phyloP scores from a whole-genome alignment of 2,797 vertebrate genomes.

The Danio albolineatus region DNA sequence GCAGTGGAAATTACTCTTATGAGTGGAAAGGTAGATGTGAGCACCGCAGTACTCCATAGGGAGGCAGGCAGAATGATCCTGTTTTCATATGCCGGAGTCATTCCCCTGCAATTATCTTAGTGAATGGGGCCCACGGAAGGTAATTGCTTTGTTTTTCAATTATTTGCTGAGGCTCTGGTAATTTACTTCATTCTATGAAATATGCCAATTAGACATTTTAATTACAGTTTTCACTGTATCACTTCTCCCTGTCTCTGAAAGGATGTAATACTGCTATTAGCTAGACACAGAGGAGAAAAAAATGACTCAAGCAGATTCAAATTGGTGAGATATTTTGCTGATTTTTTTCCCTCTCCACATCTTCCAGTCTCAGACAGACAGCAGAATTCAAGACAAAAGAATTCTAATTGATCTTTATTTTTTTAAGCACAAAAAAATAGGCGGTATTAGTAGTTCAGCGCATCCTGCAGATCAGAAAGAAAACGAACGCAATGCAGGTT shows the following conservation, averaged over 20 bases:
- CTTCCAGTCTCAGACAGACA: slow-evolving; percentile 39
- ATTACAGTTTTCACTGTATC: slow-evolving; percentile 85
- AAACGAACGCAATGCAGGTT: slow-evolving; percentile 36
- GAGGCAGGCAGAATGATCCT: slow-evolving; percentile 73
- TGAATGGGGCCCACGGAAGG: slow-evolving; percentile 76
- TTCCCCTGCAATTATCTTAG: slow-evolving; percentile 79
- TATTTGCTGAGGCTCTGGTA: slow-evolving; percentile 81
- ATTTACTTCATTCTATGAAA: slow-evolving; percentile 84
- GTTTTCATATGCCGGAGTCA: slow-evolving; percentile 79
- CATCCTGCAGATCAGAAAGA: slow-evolving; percentile 36
- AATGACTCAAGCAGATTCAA: slow-evolving; percentile 65
- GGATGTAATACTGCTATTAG: slow-evolving; percentile 79
- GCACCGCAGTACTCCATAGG: slow-evolving; percentile 62
- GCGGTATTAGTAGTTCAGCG: slow-evolving; percentile 45
- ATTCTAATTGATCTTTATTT: slow-evolving; percentile 54
- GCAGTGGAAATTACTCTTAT: slow-evolving; percentile 56
- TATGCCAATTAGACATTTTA: slow-evolving; percentile 84
- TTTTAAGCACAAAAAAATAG: slow-evolving; percentile 45
- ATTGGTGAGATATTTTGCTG: slow-evolving; percentile 49
- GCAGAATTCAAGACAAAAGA: slow-evolving; percentile 51
- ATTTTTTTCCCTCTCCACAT: slow-evolving; percentile 37
- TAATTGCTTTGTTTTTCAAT: slow-evolving; percentile 86
- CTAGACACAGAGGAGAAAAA: slow-evolving; percentile 62
- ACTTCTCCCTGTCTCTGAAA: slow-evolving; percentile 75
- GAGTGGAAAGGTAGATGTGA: slow-evolving; percentile 69